These are phyloP conservation scores for Parazoanthus atlanticus DNA, from an alignment of 92 coral and sea anemone genomes.

Conservation along the genomic window DNA sequence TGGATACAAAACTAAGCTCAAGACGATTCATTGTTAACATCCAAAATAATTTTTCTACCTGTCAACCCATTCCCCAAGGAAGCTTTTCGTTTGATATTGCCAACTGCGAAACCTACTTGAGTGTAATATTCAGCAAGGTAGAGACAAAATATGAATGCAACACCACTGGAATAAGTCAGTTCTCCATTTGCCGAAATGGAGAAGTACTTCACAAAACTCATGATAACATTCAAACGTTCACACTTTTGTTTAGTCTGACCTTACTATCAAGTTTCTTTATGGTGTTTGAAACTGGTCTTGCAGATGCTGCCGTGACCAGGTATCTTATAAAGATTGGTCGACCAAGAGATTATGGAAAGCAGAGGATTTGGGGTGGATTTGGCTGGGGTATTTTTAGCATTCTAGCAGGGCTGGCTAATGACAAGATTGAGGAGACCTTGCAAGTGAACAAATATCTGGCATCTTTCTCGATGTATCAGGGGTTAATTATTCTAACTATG, in stretches of 20 bases:
- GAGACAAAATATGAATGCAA: background rate
- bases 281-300: constrained; percentile 6
- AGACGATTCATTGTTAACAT: background rate
- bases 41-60: background rate
- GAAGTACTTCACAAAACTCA: background rate
- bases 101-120: background rate
- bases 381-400: constrained; percentile 36
- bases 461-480: constrained; percentile 52
- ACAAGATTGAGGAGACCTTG: constrained; percentile 39
- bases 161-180: background rate
- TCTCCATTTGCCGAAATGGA: background rate
- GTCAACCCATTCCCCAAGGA: background rate
- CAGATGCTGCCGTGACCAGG: constrained; percentile 35
- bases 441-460: constrained; percentile 46
- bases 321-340: constrained; percentile 37
- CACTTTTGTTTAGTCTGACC: background rate
- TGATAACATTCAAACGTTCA: constrained; percentile 1
- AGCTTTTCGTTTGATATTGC: background rate
- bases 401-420: constrained; percentile 58
- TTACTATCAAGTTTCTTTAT: constrained; percentile 27
- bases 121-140: background rate
- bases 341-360: constrained; percentile 43
- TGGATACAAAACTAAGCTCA: background rate
- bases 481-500: constrained; percentile 30
- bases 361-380: constrained; percentile 36